Base-by-base conservation (phyloP, 2,888 invertebrate genomes). In the Lissocephala sabroskyi region DNA sequence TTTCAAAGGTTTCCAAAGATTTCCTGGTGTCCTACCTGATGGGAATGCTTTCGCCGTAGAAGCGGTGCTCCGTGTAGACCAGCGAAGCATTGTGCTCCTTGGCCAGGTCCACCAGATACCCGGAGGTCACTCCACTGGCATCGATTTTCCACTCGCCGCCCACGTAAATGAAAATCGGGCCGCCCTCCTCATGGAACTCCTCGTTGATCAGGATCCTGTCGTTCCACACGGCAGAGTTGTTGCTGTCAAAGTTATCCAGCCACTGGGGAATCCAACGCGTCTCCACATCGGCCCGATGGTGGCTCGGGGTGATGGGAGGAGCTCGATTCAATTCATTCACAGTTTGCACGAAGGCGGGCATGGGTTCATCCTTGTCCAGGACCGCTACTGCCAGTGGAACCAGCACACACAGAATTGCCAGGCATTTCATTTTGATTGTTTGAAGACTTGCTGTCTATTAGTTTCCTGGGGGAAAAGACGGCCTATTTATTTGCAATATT, bases 41-140 rank as follows among this genome's bases (percentile, higher is more conserved):
- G 0, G 93, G 93, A 56, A 86, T 86, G 54, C 91, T 92, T 28
- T 86, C 66, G 2, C 94, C 94, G 74, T 93, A 94, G 81, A 88
- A 94, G 53, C 94, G 86, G 79, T 94, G 94, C 77, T 95, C 94
- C 0, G 93, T 88, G 61, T 89, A 89, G 71, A 92, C 89, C 60
- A 92, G 83, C 1, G 87, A 86, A 0, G 90, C 93, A 1, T 84
- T 82, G 54, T 89, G 84, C 4, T 80, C 58, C 36, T 75, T 56
- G 0, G 89, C 91, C 59, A 90, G 82, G 40, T 89, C 87, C 48
- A 86, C 84, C 64, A 90, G 89, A 41, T 89, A 85, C 1, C 92
- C 92, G 0, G 74, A 79, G 16, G 74, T 71, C 59, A 91, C 82
- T 86, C 87, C 89, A 3, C 85, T 85, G 0, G 87, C 82, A 4